Percentiles rank a stretch among this genome's conserved stretches.
These are phyloP conservation scores for Calameuta pallipes DNA, from an alignment of 2,888 invertebrate genomes.

Conservation along the genomic window DNA sequence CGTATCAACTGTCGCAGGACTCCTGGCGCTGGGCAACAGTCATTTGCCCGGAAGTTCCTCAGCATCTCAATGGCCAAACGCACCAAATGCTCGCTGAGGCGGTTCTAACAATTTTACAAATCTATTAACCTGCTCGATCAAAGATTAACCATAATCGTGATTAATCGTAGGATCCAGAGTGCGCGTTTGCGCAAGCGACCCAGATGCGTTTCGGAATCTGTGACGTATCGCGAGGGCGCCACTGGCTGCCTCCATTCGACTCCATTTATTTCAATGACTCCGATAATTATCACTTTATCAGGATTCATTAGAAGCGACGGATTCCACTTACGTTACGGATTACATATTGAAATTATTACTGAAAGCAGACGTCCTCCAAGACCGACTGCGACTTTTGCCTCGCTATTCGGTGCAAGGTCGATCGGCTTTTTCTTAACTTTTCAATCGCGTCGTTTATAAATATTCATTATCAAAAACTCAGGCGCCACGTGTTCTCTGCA, in stretches of 20 bases:
- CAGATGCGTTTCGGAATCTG: not conserved
- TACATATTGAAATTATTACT: not conserved
- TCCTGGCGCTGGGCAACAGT: not conserved
- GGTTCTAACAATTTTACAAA: not conserved
- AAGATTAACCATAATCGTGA: not conserved
- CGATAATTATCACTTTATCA: no score
- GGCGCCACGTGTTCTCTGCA: not conserved
- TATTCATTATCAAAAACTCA: not conserved
- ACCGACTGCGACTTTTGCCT: slow-evolving; percentile 7
- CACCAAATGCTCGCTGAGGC: not conserved
- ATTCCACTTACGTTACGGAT: not conserved
- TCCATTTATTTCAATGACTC: no score
- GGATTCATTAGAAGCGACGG: not conserved
- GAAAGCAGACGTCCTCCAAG: slow-evolving; percentile 28
- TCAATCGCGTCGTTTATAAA: not conserved
- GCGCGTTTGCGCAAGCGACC: no score
- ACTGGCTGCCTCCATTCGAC: no score
- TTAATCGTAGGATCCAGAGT: not conserved
- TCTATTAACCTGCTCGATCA: not conserved
- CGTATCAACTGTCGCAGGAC: not conserved
- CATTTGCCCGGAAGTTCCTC: not conserved
- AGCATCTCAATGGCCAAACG: not conserved
- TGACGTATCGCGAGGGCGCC: no score
- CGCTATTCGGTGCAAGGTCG: slow-evolving; percentile 38
- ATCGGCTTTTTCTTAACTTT: slow-evolving; percentile 15